A percentile compares a stretch with the other conserved stretches of the same genome.
phyloP scores from a whole-genome alignment of 1,140 invertebrate species.

The Heterodera schachtii region DNA sequence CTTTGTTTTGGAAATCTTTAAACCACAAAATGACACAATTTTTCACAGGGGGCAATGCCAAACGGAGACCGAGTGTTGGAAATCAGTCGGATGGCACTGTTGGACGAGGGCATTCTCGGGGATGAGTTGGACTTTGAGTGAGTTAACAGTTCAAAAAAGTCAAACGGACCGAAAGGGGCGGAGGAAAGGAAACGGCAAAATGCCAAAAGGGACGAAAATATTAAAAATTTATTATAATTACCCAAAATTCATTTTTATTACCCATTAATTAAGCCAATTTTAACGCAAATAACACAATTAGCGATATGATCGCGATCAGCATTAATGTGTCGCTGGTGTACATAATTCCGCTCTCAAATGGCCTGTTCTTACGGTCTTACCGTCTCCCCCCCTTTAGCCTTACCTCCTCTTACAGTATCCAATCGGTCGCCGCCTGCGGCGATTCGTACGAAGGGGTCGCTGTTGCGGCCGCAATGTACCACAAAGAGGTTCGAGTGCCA shows the following conservation, averaged over 20 bases:
- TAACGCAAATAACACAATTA: too few species aligned
- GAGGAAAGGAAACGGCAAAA: background rate
- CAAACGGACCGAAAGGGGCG: background rate
- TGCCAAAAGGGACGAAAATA: background rate
- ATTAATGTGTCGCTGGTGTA: too few species aligned
- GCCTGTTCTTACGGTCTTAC: background rate
- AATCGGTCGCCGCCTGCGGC: conserved; percentile 52
- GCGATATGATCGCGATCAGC: too few species aligned
- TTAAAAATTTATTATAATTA: too few species aligned
- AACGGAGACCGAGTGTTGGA: conserved; percentile 56
- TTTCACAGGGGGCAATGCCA: conserved; percentile 51
- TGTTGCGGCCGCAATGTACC: conserved; percentile 62
- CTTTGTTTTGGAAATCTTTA: background rate
- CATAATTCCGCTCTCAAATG: background rate
- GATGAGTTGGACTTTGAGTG: conserved; percentile 61
- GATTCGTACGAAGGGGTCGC: conserved; percentile 61
- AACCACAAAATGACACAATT: conserved; percentile 49
- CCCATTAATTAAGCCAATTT: too few species aligned
- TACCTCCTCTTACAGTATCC: conserved; percentile 49
- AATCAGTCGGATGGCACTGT: conserved; percentile 50
- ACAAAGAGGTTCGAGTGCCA: conserved; percentile 30
- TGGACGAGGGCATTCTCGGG: conserved; percentile 58
- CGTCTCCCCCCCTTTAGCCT: conserved; percentile 25
- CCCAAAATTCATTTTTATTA: too few species aligned
- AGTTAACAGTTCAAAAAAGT: background rate